Evolutionary conservation across 2,888 invertebrate species (phyloP).

Genomic region (Leucophenga montana): DNA sequence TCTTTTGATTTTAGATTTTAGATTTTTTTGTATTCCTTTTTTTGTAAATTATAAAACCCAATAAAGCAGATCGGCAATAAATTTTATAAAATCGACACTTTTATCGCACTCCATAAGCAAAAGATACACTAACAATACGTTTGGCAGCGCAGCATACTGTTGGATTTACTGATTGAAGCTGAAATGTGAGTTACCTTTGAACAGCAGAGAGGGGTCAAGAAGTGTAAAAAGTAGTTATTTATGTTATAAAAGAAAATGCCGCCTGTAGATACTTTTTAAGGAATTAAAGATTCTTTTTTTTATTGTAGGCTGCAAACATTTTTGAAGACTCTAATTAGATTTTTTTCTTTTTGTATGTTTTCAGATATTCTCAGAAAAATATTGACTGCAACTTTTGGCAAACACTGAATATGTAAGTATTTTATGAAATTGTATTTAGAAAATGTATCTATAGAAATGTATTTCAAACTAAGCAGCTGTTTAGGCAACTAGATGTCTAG

Average conservation of each 20-base stretch:
- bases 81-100: conserved; percentile 67
- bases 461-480: too few species aligned
- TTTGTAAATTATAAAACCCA: conserved; percentile 19
- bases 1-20: not conserved
- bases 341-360: conserved; percentile 4
- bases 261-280: not conserved
- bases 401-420: not conserved
- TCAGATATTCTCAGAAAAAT: not conserved
- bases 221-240: not conserved
- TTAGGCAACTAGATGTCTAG: too few species aligned
- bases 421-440: too few species aligned
- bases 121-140: conserved; percentile 29
- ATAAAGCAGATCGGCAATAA: conserved; percentile 54
- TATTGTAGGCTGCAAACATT: too few species aligned
- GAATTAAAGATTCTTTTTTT: too few species aligned
- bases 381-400: conserved; percentile 7
- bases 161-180: too few species aligned
- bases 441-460: too few species aligned
- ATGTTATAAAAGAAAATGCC: conserved; percentile 19
- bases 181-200: conserved; percentile 38
- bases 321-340: not conserved
- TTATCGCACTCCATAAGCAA: conserved; percentile 52
- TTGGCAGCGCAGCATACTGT: too few species aligned
- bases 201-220: not conserved
- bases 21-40: conserved; percentile 3